phyloP scores from a whole-genome alignment of 2,113 vertebrate genomes.

The Lethenteron reissneri region DNA sequence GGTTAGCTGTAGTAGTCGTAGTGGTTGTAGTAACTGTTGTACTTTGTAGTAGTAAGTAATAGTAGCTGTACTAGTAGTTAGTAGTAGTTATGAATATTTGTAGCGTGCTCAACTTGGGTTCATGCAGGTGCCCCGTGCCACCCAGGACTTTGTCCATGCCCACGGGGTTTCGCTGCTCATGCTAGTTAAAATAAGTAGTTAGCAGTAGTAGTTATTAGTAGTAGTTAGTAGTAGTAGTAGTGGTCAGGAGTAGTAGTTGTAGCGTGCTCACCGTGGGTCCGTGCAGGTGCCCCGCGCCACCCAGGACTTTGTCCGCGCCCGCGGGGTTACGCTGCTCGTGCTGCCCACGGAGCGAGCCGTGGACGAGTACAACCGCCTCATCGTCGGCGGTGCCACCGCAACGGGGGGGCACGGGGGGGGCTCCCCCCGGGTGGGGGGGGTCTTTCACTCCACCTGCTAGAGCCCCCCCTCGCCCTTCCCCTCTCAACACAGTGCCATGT shows the following conservation, averaged over 20 bases:
- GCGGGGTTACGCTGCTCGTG: conserved; percentile 40
- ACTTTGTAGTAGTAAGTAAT: too few species aligned
- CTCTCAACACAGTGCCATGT: too few species aligned
- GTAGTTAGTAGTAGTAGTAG: too few species aligned
- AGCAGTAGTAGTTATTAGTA: too few species aligned
- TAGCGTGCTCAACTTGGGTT: too few species aligned
- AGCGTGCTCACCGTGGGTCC: too few species aligned
- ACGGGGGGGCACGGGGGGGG: too few species aligned
- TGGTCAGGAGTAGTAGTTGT: too few species aligned
- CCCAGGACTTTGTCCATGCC: conserved; percentile 45
- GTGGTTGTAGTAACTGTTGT: too few species aligned
- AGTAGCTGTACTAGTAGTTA: too few species aligned
- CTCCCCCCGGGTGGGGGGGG: conserved; percentile 35
- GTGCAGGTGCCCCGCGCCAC: conserved; percentile 50
- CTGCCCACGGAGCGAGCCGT: conserved; percentile 66
- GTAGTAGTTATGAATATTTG: too few species aligned
- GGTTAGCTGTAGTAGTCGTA: too few species aligned
- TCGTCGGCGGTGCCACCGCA: conserved; percentile 24
- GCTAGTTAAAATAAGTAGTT: conserved; percentile 13
- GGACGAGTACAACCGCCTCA: conserved; percentile 54
- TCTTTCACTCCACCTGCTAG: conserved; percentile 95
- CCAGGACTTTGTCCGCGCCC: conserved; percentile 42
- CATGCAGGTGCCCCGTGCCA: conserved; percentile 44
- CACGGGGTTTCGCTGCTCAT: conserved; percentile 41
- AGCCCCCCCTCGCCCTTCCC: background rate